Conservation (phyloP, 2,797 vertebrate species). For the Sylvia borin region DNA sequence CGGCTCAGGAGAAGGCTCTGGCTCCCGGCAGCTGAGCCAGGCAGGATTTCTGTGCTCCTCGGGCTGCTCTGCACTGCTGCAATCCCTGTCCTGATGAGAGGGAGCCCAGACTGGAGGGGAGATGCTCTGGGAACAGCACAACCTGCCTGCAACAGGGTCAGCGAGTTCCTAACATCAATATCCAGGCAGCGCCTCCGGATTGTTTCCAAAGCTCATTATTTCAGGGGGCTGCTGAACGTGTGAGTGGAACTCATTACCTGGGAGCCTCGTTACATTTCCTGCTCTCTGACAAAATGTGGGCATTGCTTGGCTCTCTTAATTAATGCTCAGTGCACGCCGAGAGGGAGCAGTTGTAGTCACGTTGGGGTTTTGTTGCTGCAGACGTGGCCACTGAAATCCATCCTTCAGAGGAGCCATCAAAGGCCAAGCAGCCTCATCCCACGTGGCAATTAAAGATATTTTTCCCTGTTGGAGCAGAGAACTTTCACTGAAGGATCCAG, state of each 20-base stretch:
- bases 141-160: slow-evolving; percentile 8
- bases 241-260: slow-evolving; percentile 40
- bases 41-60: neutral
- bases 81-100: neutral
- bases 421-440: neutral
- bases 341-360: neutral
- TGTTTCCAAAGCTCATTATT: slow-evolving; percentile 51
- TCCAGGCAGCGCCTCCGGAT: neutral
- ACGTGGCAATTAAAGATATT: neutral
- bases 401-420: neutral
- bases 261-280: neutral
- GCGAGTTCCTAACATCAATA: neutral
- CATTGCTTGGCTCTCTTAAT: slow-evolving; percentile 28
- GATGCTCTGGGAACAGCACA: neutral
- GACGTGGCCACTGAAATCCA: neutral
- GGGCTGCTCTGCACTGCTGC: neutral
- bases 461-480: neutral
- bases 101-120: neutral
- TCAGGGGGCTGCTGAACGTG: neutral
- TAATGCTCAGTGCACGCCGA: neutral
- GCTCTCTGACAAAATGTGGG: neutral
- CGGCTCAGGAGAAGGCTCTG: neutral
- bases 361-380: neutral
- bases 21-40: neutral
- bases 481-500: neutral